Percentiles rank a stretch among this genome's conserved stretches.
Evolutionary conservation across 2,113 vertebrate species (phyloP).

Genomic region (Mugil cephalus): DNA sequence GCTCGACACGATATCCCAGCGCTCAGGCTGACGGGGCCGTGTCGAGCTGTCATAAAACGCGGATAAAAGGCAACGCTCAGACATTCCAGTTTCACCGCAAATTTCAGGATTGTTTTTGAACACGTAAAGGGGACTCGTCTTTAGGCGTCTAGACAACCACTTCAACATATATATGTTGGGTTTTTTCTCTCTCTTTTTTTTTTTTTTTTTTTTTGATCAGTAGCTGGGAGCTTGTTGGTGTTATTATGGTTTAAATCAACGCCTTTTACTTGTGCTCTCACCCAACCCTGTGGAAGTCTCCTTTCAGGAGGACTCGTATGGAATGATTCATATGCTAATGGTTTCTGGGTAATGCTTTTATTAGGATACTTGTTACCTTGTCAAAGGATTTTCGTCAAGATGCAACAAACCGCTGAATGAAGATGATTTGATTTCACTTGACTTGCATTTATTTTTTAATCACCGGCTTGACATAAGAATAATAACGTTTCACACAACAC

Average conservation of each 20-base stretch:
- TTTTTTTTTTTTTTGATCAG: too few relatives aligned
- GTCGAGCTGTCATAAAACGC: constrained; percentile 30
- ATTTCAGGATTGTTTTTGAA: constrained; percentile 45
- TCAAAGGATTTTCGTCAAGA: constrained; percentile 79
- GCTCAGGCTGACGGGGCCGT: constrained; percentile 33
- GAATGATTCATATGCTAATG: constrained; percentile 79
- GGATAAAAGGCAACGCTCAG: constrained; percentile 37
- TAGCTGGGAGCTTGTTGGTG: constrained; percentile 47
- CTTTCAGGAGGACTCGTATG: constrained; percentile 47
- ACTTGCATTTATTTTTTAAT: constrained; percentile 76
- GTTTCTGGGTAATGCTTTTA: constrained; percentile 70
- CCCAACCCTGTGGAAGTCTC: constrained; percentile 35
- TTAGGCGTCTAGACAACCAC: constrained; percentile 65
- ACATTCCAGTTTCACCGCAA: constrained; percentile 64
- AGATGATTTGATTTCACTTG: constrained; percentile 76
- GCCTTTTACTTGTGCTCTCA: constrained; percentile 28
- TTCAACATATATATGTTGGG: constrained; percentile 49
- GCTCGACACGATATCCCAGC: constrained; percentile 51
- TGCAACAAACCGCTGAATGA: constrained; percentile 76
- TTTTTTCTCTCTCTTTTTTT: constrained; percentile 16
- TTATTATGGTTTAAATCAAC: constrained; percentile 63
- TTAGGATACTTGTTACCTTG: constrained; percentile 76
- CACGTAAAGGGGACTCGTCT: constrained; percentile 25
- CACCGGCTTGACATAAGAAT: constrained; percentile 67
- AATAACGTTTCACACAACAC: constrained; percentile 59